A percentile compares a stretch with the other conserved stretches of the same genome.
Evolutionary conservation across 1,140 invertebrate genomes (phyloP).

Genomic region (Zaprionus davidi): DNA sequence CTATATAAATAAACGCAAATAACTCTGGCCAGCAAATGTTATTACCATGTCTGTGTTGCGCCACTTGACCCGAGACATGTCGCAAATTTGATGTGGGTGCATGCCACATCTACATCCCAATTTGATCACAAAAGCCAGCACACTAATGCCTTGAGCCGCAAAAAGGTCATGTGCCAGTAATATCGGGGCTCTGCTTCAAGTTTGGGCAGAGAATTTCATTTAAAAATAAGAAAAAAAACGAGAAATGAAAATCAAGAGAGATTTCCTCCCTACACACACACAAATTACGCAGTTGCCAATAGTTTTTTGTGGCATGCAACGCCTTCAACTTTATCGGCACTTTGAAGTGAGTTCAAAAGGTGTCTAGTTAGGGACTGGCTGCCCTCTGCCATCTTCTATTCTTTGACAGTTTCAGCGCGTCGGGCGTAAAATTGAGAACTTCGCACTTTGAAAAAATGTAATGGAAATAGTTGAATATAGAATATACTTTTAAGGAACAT

Average conservation of each 20-base stretch:
- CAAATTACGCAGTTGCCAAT: conserved; percentile 40
- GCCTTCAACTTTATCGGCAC: conserved; percentile 39
- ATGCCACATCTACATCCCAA: conserved; percentile 41
- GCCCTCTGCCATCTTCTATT: neutral
- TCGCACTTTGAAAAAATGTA: conserved; percentile 4
- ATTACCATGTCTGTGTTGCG: neutral
- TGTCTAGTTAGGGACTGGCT: conserved; percentile 21
- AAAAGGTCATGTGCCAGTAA: conserved; percentile 34
- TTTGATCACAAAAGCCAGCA: conserved; percentile 50
- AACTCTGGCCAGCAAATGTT: neutral
- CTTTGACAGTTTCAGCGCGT: conserved; percentile 22
- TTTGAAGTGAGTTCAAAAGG: conserved; percentile 48
- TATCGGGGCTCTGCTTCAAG: conserved; percentile 24
- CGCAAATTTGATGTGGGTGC: conserved; percentile 42
- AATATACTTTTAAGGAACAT: too few species aligned
- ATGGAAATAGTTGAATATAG: too few species aligned
- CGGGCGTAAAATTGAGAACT: conserved; percentile 25
- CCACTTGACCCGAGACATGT: conserved; percentile 31
- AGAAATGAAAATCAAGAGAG: conserved; percentile 8
- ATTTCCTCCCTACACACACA: neutral
- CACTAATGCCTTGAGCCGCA: conserved; percentile 47
- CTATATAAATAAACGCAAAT: conserved; percentile 20
- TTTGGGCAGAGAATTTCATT: conserved; percentile 42
- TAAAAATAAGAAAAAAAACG: conserved; percentile 8
- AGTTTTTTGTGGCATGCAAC: conserved; percentile 30